Base-by-base conservation (phyloP, 2,797 vertebrate species). In the Mergus octosetaceus region DNA sequence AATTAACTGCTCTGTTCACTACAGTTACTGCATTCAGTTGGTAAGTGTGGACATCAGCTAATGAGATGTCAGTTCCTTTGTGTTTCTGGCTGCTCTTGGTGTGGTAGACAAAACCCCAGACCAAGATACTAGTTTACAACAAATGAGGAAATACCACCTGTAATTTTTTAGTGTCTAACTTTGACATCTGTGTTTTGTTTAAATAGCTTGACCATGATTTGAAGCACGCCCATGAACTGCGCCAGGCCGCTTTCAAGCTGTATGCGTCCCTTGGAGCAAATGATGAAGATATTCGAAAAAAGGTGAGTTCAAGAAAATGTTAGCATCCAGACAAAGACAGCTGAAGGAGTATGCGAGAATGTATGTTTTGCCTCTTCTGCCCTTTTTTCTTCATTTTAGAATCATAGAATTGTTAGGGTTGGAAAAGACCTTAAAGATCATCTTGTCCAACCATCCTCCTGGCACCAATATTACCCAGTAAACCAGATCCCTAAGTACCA, bases 211-310 rank as follows among this genome's bases (percentile, higher is more conserved):
- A 99, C 96, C 99, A 99, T 27, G 99, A 99, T 95, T 98, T 99
- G 97, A 99, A 99, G 95, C 99, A 99, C 8, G 99, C 99, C 83
- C 99, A 99, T 4, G 99, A 99, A 93, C 98, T 99, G 89, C 98
- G 99, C 94, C 99, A 99, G 98, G 99, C 99, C 49, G 99, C 99
- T 78, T 99, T 99, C 98, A 99, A 99, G 98, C 99, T 99, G 54
- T 99, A 99, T 65, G 99, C 99, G 27, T 99, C 99, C 3, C 98
- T 99, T 15, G 99, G 99, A 96, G 99, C 99, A 65, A 99, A 99
- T 16, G 99, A 99, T 38, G 99, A 99, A 98, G 99, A 99, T 98
- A 99, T 99, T 92, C 98, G 99, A 90, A 99, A 99, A 97, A 99
- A 99, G 99, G 99, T 99, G 95, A 97, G 97, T 94, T 89, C 88